Percentiles rank a stretch among this genome's conserved stretches.
These are phyloP conservation scores for Zophobas atratus DNA, from an alignment of 1,140 invertebrate species.

Conservation along the genomic window DNA sequence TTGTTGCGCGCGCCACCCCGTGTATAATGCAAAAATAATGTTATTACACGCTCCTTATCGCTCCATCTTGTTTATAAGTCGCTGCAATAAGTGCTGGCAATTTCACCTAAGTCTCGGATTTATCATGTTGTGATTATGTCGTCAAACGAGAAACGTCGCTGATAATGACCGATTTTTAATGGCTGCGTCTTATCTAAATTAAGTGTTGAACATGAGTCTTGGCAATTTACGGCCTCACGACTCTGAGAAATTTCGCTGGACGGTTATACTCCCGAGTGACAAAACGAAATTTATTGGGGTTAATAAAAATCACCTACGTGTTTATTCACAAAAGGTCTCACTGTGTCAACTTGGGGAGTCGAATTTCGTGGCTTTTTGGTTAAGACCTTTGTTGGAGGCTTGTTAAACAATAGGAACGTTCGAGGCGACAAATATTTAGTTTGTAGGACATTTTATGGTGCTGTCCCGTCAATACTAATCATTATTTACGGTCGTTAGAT, in stretches of 20 bases:
- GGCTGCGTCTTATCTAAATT: conserved; percentile 32
- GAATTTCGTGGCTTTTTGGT: conserved; percentile 31
- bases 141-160: conserved; percentile 19
- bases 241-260: conserved; percentile 1
- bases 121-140: conserved; percentile 28
- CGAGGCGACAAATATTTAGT: conserved; percentile 47
- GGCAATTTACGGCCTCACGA: conserved; percentile 14
- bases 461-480: conserved; percentile 51
- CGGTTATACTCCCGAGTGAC: conserved; percentile 35
- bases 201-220: conserved; percentile 25
- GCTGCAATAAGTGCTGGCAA: conserved; percentile 15
- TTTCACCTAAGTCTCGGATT: conserved; percentile 17
- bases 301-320: conserved; percentile 42
- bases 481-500: conserved; percentile 51
- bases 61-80: conserved; percentile 5
- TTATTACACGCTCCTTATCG: conserved; percentile 28
- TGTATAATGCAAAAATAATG: conserved; percentile 38
- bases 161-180: conserved; percentile 30
- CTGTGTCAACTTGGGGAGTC: conserved; percentile 49
- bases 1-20: conserved; percentile 36
- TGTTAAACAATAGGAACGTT: conserved; percentile 47
- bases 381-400: conserved; percentile 9
- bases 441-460: conserved; percentile 47
- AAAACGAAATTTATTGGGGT: conserved; percentile 35
- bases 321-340: conserved; percentile 28